Conservation (phyloP, 1,140 invertebrate genomes). For the Rhopalosiphum maidis region DNA sequence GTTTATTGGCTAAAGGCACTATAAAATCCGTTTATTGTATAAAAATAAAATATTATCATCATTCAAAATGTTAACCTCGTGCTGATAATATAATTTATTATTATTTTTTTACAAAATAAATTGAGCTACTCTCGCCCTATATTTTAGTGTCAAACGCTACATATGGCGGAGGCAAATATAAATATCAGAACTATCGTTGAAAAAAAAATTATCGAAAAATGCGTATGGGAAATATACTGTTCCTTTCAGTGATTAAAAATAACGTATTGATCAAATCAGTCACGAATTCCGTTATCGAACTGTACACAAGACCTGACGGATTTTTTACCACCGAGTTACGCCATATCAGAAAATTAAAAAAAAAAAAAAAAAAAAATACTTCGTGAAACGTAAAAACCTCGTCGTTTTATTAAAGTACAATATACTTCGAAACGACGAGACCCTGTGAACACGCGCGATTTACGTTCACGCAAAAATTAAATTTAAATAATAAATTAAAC, state of each 20-base stretch:
- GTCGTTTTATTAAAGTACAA: background rate
- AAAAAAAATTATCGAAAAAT: background rate
- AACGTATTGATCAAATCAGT: background rate
- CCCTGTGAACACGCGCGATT: conserved; percentile 32
- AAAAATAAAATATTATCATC: conserved; percentile 35
- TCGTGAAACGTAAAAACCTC: background rate
- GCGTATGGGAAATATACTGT: background rate
- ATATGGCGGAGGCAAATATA: background rate
- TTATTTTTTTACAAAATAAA: background rate
- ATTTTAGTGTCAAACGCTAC: background rate
- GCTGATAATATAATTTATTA: background rate
- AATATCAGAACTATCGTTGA: background rate
- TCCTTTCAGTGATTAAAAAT: background rate
- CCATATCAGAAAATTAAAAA: background rate
- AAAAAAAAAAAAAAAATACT: background rate
- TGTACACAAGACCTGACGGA: background rate
- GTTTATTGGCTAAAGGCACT: conserved; percentile 16
- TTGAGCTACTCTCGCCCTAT: background rate
- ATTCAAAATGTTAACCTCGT: background rate
- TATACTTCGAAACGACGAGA: background rate
- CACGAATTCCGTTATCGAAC: background rate
- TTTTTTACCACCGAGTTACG: background rate
- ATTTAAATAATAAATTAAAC: background rate
- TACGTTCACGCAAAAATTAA: background rate
- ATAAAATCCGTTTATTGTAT: background rate